Evolutionary conservation across 2,888 invertebrate genomes (phyloP).

Genomic region (Agrotis clavis): DNA sequence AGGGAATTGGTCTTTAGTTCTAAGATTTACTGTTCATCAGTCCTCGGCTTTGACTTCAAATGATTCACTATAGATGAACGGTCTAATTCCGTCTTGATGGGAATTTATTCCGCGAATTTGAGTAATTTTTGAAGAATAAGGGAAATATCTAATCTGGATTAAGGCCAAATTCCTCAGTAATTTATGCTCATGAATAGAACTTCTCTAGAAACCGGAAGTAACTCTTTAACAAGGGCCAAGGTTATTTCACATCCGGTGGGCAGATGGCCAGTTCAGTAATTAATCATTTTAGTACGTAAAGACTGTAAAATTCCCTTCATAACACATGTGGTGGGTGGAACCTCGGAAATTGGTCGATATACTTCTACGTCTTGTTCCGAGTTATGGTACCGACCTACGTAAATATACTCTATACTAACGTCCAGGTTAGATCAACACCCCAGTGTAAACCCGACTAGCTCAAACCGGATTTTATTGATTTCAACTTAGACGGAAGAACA

Average conservation of each 20-base stretch:
- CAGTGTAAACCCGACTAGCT: conserved; percentile 11
- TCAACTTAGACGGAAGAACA: conserved; percentile 24
- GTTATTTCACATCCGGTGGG: conserved; percentile 7
- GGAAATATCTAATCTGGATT: conserved; percentile 11
- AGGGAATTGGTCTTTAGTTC: conserved; percentile 26
- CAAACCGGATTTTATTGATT: conserved; percentile 48
- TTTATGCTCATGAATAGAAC: neutral
- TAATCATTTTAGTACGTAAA: conserved; percentile 7
- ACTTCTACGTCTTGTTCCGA: neutral
- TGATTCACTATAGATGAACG: conserved; percentile 3
- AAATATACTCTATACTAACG: neutral
- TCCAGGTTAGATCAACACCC: conserved; percentile 21
- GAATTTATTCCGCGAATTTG: conserved; percentile 2
- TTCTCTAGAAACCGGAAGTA: conserved; percentile 14
- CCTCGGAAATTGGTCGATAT: neutral
- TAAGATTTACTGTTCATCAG: conserved; percentile 4
- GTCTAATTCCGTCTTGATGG: neutral
- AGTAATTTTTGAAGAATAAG: conserved; percentile 11
- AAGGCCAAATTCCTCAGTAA: conserved; percentile 7
- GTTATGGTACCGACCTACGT: neutral
- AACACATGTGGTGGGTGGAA: neutral
- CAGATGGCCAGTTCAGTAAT: conserved; percentile 9
- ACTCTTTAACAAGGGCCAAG: conserved; percentile 20
- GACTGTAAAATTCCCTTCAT: neutral
- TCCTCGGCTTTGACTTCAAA: conserved; percentile 3